Base-by-base conservation (phyloP, 2,113 vertebrate species). In the Tachysurus vachellii region DNA sequence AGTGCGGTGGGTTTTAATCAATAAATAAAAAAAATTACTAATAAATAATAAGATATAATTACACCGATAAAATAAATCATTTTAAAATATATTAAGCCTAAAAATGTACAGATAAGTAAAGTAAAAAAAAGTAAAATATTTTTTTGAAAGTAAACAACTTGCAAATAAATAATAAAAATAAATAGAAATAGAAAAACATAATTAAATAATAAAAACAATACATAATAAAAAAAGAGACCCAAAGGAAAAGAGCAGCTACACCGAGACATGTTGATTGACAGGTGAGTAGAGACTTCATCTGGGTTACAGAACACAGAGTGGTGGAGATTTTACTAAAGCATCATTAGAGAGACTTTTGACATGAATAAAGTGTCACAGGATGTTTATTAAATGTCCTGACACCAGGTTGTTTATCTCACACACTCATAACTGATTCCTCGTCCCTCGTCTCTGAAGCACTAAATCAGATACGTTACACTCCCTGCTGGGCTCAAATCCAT, bases 391-490 rank as follows among this genome's bases (percentile, higher is more conserved):
- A 76, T 62, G 13, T 26, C 11, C 2, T 44, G 70, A 11, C 42
- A 26, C 47, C 31, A n/a, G 28, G 83, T 19, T 62, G 70, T 50
- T 77, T 31, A 9, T 16, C 57, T 12, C 16, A 42, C 19, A 19
- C 47, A 12, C 50, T 71, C 50, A 42, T 21, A 7, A 28, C 50
- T 1, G 50, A 28, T 77, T 77, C 75, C 47, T 54, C 76, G 36
- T 21, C 53, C 9, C 76, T 28, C 14, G 2, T 28, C 23, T 54
- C 23, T 16, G 23, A 79, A 9, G 47, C 70, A 75, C 31, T 82
- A 26, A 83, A 76, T 50, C 54, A 42, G 66, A 87, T 21, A 23
- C 53, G 70, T 80, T 70, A 31, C 75, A 28, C 31, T 84, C 71
- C 28, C 26, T 21, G 53, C 8, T 13, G 26, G 14, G 26, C 66